phyloP scores from a whole-genome alignment of 2,888 invertebrate genomes.

The Cacoxenus indagator region DNA sequence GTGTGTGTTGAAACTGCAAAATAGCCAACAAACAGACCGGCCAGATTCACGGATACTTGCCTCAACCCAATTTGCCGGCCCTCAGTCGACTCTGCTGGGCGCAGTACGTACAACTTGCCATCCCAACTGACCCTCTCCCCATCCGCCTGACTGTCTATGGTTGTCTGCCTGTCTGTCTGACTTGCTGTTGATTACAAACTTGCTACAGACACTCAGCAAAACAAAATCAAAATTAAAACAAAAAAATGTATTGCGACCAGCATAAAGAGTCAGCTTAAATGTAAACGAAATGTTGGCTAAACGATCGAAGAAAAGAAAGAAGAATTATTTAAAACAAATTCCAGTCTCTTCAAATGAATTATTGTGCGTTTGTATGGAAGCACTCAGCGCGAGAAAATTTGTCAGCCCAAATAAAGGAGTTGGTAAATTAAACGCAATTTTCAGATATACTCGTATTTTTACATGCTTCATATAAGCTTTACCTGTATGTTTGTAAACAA shows the following conservation, averaged over 20 bases:
- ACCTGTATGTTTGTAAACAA: too few relatives aligned
- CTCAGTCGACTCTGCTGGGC: not conserved
- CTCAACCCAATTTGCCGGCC: not conserved
- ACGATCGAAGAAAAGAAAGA: not conserved
- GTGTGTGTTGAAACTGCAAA: not conserved
- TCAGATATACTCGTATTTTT: too few relatives aligned
- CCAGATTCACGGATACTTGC: not conserved
- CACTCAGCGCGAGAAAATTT: too few relatives aligned
- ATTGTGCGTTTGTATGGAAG: not conserved
- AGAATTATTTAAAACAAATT: not conserved
- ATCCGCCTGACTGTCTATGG: not conserved
- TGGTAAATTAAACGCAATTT: too few relatives aligned
- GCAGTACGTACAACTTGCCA: not conserved
- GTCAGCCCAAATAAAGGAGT: too few relatives aligned
- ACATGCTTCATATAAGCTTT: too few relatives aligned
- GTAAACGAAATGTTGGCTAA: not conserved
- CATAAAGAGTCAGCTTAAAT: conserved; percentile 6
- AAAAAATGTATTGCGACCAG: not conserved
- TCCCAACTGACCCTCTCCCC: not conserved
- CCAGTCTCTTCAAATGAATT: not conserved
- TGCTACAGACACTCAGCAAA: not conserved
- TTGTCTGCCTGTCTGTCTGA: not conserved
- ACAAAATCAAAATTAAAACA: not conserved
- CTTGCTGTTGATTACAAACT: conserved; percentile 12
- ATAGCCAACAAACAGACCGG: not conserved